Evolutionary conservation across 2,113 vertebrate genomes (phyloP).

Genomic region (Nesoenas mayeri): DNA sequence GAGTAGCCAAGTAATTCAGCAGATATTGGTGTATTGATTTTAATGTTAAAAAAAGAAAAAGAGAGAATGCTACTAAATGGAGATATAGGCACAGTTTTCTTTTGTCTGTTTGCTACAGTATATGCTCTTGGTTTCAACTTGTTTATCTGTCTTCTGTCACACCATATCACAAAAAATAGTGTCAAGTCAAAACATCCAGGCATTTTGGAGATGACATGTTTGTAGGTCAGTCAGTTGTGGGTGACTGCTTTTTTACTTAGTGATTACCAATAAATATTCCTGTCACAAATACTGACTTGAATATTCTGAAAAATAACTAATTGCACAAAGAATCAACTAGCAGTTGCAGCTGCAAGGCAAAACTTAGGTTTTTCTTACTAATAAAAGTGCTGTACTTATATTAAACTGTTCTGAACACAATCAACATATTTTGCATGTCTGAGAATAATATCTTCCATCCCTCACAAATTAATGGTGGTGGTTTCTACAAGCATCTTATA

Average conservation of each 20-base stretch:
- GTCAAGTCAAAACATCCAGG: background rate
- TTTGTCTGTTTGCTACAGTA: background rate
- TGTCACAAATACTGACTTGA: background rate
- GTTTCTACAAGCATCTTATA: background rate
- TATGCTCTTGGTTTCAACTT: background rate
- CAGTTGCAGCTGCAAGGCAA: conserved; percentile 20
- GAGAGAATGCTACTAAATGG: background rate
- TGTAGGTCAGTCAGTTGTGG: fast-evolving
- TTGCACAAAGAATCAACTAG: conserved; percentile 1
- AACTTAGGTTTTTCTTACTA: background rate
- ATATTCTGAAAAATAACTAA: conserved; percentile 40
- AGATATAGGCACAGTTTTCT: background rate
- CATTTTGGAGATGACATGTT: background rate
- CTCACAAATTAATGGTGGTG: background rate
- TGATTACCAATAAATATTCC: conserved; percentile 18
- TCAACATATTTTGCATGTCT: background rate
- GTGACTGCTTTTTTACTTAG: background rate
- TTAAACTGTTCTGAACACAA: background rate
- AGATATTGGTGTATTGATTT: background rate
- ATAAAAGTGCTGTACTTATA: background rate
- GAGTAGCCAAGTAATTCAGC: background rate
- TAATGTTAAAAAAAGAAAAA: background rate
- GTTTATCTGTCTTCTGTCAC: background rate
- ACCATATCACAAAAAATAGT: background rate
- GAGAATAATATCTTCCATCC: background rate